Conservation (phyloP, 53 echinoderm and acorn worm species). For the Zoroaster sp. region DNA sequence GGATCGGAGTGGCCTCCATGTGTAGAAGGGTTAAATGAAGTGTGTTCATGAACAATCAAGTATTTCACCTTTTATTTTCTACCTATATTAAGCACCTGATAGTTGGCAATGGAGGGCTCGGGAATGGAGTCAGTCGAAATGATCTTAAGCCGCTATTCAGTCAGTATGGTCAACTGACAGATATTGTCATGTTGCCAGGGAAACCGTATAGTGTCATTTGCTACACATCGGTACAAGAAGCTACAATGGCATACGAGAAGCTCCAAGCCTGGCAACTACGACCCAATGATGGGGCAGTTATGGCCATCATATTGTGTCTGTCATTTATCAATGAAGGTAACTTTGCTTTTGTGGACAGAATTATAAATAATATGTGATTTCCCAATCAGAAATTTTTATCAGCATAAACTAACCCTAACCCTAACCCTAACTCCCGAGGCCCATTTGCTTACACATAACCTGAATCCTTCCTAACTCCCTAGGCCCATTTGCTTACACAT, state of each 20-base stretch:
- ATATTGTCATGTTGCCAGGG: constrained; percentile 77
- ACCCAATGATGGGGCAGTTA: constrained; percentile 5
- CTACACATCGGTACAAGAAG: constrained; percentile 44
- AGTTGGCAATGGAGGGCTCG: constrained; percentile 92
- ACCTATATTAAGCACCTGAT: constrained; percentile 66
- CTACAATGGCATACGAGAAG: constrained; percentile 61
- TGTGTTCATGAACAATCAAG: not conserved
- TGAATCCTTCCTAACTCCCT: too few species aligned
- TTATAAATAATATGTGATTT: too few species aligned
- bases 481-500: too few species aligned
- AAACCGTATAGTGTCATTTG: constrained; percentile 93
- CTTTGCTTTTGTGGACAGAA: too few species aligned
- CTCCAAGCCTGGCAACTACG: constrained; percentile 71
- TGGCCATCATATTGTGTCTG: constrained; percentile 72
- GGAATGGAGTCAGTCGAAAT: constrained; percentile 78
- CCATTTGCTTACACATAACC: too few species aligned
- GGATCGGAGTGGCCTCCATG: too few species aligned
- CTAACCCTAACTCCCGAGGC: too few species aligned
- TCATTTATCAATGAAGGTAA: constrained; percentile 82
- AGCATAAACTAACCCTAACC: not conserved
- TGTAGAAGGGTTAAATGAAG: too few species aligned
- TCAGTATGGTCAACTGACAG: constrained; percentile 70
- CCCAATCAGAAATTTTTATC: too few species aligned
- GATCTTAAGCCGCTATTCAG: constrained; percentile 73
- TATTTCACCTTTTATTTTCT: not conserved